Evolutionary conservation across 2,113 vertebrate genomes (phyloP).

Genomic region (Crotophaga sulcirostris): DNA sequence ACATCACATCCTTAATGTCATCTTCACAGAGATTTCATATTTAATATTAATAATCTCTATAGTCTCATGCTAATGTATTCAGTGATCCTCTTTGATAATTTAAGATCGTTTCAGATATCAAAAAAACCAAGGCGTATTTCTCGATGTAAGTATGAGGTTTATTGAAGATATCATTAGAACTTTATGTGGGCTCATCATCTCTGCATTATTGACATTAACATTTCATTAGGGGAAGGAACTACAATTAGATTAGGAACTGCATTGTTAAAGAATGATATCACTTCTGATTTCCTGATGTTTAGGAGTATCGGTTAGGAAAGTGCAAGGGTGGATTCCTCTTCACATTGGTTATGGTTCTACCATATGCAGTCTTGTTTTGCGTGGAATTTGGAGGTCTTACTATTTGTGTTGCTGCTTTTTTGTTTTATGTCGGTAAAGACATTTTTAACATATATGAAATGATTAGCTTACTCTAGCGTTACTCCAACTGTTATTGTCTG

Average conservation of each 20-base stretch:
- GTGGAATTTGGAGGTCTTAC: background rate
- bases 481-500: background rate
- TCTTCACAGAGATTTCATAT: background rate
- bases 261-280: background rate
- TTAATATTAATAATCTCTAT: conserved; percentile 41
- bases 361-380: background rate
- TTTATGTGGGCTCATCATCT: background rate
- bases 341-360: background rate
- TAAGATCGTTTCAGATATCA: background rate
- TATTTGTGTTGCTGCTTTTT: background rate
- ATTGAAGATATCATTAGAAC: background rate
- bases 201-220: background rate
- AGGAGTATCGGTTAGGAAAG: background rate
- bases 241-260: background rate
- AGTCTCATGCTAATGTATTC: background rate
- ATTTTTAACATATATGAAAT: background rate
- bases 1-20: conserved; percentile 4
- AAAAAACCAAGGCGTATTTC: background rate
- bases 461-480: background rate
- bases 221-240: background rate
- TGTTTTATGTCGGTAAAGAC: background rate
- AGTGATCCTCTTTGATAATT: background rate
- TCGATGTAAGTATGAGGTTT: background rate
- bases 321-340: background rate
- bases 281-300: background rate